Evolutionary conservation across 2,888 invertebrate genomes (phyloP).

Genomic region (Lasioglossum oenotherae): DNA sequence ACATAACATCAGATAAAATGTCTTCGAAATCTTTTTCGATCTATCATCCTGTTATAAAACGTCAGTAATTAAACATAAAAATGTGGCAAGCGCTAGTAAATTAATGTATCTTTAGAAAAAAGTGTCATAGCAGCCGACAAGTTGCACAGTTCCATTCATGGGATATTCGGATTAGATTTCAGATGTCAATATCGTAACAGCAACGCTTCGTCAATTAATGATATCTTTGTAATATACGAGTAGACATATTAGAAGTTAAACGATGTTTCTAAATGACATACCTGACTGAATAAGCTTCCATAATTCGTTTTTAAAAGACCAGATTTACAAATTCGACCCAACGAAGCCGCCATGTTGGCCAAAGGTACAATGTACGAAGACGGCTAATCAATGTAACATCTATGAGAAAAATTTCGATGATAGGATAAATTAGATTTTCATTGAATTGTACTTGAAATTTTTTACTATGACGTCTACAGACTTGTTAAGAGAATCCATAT

Average conservation of each 20-base stretch:
- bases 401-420: constrained; percentile 25
- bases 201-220: neutral
- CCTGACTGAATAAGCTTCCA: constrained; percentile 90
- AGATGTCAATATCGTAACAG: constrained; percentile 41
- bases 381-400: constrained; percentile 68
- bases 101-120: constrained; percentile 50
- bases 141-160: constrained; percentile 26
- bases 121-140: constrained; percentile 81
- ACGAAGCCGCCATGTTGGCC: constrained; percentile 94
- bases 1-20: constrained; percentile 76
- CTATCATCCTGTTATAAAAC: constrained; percentile 16
- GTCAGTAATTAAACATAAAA: neutral
- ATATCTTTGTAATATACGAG: constrained; percentile 1
- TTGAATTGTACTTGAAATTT: neutral
- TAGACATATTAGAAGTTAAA: neutral
- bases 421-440: neutral
- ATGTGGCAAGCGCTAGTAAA: neutral
- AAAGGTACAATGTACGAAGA: constrained; percentile 79
- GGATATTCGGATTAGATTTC: constrained; percentile 24
- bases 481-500: neutral
- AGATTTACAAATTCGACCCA: constrained; percentile 94
- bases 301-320: constrained; percentile 92
- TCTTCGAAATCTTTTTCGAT: constrained; percentile 43
- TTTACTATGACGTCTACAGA: constrained; percentile 4
- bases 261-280: constrained; percentile 82